Evolutionary conservation across 2,113 vertebrate genomes (phyloP), one percentile per base, ranked within the genome.

Genomic region (Crypturellus undulatus): DNA sequence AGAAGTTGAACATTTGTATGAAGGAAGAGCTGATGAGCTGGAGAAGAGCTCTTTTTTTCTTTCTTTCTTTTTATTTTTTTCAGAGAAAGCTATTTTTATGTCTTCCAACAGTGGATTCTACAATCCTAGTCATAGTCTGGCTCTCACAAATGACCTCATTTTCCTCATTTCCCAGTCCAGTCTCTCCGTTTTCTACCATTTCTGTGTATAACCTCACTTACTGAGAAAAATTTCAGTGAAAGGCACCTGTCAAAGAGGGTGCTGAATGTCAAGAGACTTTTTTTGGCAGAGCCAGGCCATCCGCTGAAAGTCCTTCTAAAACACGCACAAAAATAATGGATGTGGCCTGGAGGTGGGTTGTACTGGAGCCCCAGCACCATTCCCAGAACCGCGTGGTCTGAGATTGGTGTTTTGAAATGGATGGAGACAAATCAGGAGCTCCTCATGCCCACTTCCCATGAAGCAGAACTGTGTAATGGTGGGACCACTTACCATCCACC

Each of bases 151-250:
- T 43, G 51, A 58, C 69, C 45, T 89, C 22, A 62, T 8, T 67
- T 94, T 47, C 40, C 40, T 91, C 22, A 62, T 7, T 70, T 92
- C 52, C 40, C 45, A 45, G 78, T 71, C 21, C 71, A 62, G 58
- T 42, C 60, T 25, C 28, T 52, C 18, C 28, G 65, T 26, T 84
- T 26, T 84, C 40, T 54, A 7, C 42, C 30, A 11, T 59, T 88
- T 88, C 20, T 20, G 4, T 79, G 58, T 60, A 47, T 83, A 64
- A 32, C 24, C 80, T 83, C 47, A 69, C 38, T 77, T 64, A 30
- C 12, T 45, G 59, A 9, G n/a, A 89, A 54, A 84, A 83, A 38
- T 59, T 76, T 4, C 30, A 30, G 3, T n/a, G 12, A 22, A 91
- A 91, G 12, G 15, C 38, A 88, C 45, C 28, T 85, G 56, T 45